Evolutionary conservation across 2,888 invertebrate species (phyloP).

Genomic region (Coelinius sp.): DNA sequence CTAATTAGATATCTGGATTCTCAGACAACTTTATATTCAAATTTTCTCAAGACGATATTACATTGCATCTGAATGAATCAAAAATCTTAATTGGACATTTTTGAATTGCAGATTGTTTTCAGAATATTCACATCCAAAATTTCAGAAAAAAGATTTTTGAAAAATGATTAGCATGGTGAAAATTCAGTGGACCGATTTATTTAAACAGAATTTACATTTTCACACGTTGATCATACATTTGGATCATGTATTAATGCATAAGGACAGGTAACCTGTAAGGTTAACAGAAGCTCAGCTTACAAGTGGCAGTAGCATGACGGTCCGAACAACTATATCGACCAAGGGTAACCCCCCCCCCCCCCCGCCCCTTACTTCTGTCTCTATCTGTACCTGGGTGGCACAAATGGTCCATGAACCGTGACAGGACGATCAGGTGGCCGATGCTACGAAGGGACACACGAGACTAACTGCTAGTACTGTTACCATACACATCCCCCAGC

Average conservation of each 20-base stretch:
- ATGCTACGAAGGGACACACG: not conserved
- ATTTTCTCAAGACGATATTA: not conserved
- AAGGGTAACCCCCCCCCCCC: not conserved
- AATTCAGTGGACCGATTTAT: not conserved
- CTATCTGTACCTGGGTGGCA: conserved; percentile 14
- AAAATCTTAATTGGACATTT: not conserved
- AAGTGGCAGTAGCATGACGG: not conserved
- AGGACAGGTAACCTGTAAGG: not conserved
- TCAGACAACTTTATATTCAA: not conserved
- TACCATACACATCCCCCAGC: not conserved
- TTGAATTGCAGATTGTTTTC: not conserved
- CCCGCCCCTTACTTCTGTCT: not conserved
- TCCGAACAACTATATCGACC: not conserved
- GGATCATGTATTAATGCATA: conserved; percentile 14
- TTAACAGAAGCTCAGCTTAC: conserved; percentile 11
- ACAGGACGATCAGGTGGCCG: conserved; percentile 22
- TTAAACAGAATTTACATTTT: not conserved
- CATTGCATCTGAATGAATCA: not conserved
- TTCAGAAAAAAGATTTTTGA: not conserved
- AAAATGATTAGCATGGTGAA: no score
- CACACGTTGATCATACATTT: not conserved
- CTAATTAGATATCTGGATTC: not conserved
- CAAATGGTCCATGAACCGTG: conserved; percentile 42
- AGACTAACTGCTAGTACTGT: not conserved
- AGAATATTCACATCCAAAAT: not conserved